phyloP scores from a whole-genome alignment of 2,888 invertebrate genomes.

The Cancer borealis region DNA sequence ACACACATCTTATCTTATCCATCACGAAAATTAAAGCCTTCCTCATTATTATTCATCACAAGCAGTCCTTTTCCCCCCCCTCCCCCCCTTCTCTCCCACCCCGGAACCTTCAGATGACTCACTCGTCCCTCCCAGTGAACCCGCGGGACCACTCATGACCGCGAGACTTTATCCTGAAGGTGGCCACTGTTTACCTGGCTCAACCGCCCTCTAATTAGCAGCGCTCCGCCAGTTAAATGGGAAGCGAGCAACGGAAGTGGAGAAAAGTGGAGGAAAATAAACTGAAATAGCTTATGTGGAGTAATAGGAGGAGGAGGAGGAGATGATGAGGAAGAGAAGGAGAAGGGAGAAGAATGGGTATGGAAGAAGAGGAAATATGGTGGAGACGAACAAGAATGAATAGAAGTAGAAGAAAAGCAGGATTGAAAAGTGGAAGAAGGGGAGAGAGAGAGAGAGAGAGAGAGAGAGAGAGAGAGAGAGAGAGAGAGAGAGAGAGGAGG shows the following conservation, averaged over 20 bases:
- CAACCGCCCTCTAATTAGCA: neutral
- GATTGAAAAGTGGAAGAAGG: neutral
- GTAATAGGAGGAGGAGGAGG: neutral
- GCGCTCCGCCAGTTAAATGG: neutral
- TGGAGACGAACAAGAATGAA: no score
- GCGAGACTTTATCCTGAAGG: slow-evolving; percentile 6
- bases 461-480: neutral
- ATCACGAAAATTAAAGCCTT: neutral
- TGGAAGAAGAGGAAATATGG: neutral
- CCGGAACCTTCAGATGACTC: neutral
- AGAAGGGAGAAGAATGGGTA: neutral
- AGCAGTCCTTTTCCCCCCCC: neutral
- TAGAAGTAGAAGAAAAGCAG: neutral
- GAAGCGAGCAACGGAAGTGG: slow-evolving; percentile 30
- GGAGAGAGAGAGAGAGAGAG: neutral
- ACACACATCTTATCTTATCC: neutral
- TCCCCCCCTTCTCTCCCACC: neutral
- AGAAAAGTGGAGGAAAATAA: neutral
- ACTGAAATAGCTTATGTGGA: neutral
- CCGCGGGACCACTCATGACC: neutral
- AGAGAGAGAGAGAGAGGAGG: neutral
- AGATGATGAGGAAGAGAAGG: neutral
- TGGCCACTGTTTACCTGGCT: neutral
- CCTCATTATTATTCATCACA: neutral
- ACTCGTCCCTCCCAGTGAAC: neutral